phyloP scores from a whole-genome alignment of 2,888 invertebrate genomes.

The Cryptops parisi region DNA sequence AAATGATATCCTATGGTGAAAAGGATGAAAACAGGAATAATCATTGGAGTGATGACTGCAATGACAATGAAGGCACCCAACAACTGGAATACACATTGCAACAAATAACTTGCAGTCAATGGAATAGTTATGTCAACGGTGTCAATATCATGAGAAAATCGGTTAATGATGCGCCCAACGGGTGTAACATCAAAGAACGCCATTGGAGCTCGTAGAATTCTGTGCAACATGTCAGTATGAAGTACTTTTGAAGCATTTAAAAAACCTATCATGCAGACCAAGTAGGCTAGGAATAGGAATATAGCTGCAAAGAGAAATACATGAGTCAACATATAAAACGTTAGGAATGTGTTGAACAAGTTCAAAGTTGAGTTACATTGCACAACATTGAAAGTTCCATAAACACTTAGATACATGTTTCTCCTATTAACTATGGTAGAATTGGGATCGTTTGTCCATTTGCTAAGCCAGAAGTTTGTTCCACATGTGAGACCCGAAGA shows the following conservation, averaged over 20 bases:
- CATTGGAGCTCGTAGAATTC: slow-evolving; percentile 47
- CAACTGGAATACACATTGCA: neutral
- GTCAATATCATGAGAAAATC: slow-evolving; percentile 51
- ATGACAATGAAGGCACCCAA: neutral
- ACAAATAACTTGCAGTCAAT: neutral
- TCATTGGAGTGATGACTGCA: neutral
- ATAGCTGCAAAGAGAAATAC: neutral
- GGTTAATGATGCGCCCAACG: slow-evolving; percentile 48
- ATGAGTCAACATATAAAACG: neutral
- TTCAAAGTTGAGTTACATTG: neutral
- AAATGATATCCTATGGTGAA: neutral
- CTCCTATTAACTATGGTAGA: neutral
- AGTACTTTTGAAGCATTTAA: slow-evolving; percentile 8
- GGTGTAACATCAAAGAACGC: slow-evolving; percentile 65
- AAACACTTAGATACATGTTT: neutral
- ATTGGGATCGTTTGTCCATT: too few species aligned
- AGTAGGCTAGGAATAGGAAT: slow-evolving; percentile 1
- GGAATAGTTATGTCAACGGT: slow-evolving; percentile 37
- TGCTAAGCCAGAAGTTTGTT: too few species aligned
- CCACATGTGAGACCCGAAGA: too few species aligned
- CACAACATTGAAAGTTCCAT: neutral
- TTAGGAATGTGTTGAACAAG: neutral
- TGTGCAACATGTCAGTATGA: slow-evolving; percentile 47
- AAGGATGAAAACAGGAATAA: neutral
- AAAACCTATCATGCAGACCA: neutral